Conservation (phyloP, 2,888 invertebrate genomes). For the Cryptus armator region DNA sequence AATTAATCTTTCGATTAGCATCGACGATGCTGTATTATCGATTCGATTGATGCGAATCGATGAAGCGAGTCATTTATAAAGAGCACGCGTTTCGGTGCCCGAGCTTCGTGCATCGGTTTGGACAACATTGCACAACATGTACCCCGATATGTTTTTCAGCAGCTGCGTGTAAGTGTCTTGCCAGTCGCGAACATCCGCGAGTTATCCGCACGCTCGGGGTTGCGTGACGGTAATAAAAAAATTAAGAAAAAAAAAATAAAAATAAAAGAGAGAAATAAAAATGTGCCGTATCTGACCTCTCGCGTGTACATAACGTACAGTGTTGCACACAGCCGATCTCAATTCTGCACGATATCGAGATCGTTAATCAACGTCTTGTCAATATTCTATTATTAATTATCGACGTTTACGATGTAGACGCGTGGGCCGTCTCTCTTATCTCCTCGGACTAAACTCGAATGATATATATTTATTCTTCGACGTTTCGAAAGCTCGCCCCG, state of each 20-base stretch:
- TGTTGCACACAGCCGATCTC: neutral
- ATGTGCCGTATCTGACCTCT: neutral
- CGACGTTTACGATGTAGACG: slow-evolving; percentile 17
- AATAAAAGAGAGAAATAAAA: neutral
- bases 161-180: slow-evolving; percentile 6
- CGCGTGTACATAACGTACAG: slow-evolving; percentile 8
- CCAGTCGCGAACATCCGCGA: slow-evolving; percentile 17
- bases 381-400: slow-evolving; percentile 38
- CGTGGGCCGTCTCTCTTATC: slow-evolving; percentile 12
- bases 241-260: neutral
- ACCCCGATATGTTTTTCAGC: slow-evolving; percentile 13
- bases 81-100: slow-evolving; percentile 15
- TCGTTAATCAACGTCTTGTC: slow-evolving; percentile 45
- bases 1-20: slow-evolving; percentile 71
- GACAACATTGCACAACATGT: slow-evolving; percentile 16
- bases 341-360: slow-evolving; percentile 3
- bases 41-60: slow-evolving; percentile 20
- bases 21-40: slow-evolving; percentile 17
- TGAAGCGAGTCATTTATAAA: slow-evolving; percentile 17
- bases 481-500: slow-evolving; percentile 24
- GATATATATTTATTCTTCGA: slow-evolving; percentile 11
- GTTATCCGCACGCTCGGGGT: slow-evolving; percentile 37
- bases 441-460: neutral
- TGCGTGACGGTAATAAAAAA: slow-evolving; percentile 38
- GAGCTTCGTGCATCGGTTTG: neutral